phyloP scores from a whole-genome alignment of 2,113 vertebrate genomes.

The Opisthocomus hoazin region DNA sequence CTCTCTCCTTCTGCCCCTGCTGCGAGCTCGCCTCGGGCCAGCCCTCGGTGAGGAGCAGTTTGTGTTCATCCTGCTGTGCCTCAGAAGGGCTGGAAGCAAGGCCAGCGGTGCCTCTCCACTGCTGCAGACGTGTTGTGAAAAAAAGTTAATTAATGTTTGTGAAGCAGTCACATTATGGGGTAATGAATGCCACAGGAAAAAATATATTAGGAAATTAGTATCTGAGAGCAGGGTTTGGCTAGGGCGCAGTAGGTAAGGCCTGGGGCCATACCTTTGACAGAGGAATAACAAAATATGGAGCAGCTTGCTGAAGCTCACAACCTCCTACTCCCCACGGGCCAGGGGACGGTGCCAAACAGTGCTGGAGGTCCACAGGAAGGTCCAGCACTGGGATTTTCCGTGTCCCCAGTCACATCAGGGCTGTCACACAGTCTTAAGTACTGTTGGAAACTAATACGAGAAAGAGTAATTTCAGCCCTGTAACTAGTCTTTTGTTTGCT shows the following conservation, averaged over 20 bases:
- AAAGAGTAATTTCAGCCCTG: background rate
- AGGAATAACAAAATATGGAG: background rate
- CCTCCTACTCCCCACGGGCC: background rate
- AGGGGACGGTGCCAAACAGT: background rate
- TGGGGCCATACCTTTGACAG: rapidly evolving
- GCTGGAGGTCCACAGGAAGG: background rate
- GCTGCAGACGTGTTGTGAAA: background rate
- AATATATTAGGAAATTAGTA: background rate
- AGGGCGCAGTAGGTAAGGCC: background rate
- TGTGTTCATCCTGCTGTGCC: rapidly evolving
- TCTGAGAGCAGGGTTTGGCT: background rate
- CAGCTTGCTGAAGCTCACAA: background rate
- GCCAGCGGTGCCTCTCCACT: rapidly evolving
- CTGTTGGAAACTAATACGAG: background rate
- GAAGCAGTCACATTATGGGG: background rate
- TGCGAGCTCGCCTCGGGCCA: rapidly evolving
- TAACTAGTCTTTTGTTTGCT: background rate
- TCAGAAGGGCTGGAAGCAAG: background rate
- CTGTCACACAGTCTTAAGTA: background rate
- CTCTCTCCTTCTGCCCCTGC: rapidly evolving
- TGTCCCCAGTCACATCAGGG: background rate
- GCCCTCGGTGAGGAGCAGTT: rapidly evolving
- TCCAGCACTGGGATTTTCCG: background rate
- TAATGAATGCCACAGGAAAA: background rate
- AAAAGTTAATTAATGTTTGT: background rate